Evolutionary conservation across 1,140 invertebrate genomes (phyloP).

Genomic region (Ephestia elutella): DNA sequence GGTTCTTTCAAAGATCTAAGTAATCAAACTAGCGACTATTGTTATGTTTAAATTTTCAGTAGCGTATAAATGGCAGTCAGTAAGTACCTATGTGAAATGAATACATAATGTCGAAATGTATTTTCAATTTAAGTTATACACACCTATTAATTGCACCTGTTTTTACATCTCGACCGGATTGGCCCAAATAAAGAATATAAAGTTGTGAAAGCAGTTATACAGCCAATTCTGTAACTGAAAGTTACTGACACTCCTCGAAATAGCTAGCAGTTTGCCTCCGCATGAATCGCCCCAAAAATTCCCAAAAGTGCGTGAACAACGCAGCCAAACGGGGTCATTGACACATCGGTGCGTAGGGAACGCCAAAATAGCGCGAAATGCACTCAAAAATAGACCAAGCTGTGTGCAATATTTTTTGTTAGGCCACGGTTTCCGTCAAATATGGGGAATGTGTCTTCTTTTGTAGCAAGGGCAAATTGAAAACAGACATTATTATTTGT

Average conservation of each 20-base stretch:
- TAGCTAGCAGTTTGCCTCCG: constrained; percentile 14
- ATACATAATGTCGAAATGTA: too few species aligned
- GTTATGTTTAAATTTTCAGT: too few species aligned
- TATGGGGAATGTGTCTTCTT: constrained; percentile 17
- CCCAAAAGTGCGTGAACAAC: constrained; percentile 69
- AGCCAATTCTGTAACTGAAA: not conserved
- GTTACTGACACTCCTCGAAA: constrained; percentile 14
- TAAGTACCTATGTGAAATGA: too few species aligned
- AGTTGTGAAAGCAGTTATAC: too few species aligned
- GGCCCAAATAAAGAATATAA: too few species aligned
- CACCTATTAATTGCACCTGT: too few species aligned
- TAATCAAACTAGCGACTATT: too few species aligned
- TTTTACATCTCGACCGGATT: too few species aligned
- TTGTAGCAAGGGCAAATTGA: not conserved
- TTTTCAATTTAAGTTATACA: too few species aligned
- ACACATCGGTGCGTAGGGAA: constrained; percentile 67
- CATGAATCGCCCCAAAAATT: constrained; percentile 58
- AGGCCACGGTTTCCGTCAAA: constrained; percentile 36
- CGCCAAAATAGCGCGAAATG: constrained; percentile 74
- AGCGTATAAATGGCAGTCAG: too few species aligned
- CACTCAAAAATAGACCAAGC: constrained; percentile 71
- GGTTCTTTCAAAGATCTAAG: not conserved
- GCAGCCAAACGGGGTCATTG: constrained; percentile 67
- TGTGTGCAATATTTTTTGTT: constrained; percentile 73
- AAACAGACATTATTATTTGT: not conserved